Conservation (phyloP, 2,888 invertebrate species). For the Eristalis arbustorum region DNA sequence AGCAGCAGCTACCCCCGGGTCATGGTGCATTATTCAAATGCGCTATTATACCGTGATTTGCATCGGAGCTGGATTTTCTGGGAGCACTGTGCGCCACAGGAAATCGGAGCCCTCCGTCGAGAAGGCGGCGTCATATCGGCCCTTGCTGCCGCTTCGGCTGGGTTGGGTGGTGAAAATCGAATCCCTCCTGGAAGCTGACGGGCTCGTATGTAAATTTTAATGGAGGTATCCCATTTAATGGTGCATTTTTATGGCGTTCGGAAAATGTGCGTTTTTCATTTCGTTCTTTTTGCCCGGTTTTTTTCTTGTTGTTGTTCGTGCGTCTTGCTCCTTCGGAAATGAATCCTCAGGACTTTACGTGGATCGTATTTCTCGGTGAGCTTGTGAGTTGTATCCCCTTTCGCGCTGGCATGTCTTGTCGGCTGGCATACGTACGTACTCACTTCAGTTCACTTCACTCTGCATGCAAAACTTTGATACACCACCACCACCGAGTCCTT, state of each 20-base stretch:
- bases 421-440: not conserved
- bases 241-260: constrained; percentile 38
- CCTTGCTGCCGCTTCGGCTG: not conserved
- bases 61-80: constrained; percentile 54
- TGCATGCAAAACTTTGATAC: constrained; percentile 60
- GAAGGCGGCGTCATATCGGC: constrained; percentile 5
- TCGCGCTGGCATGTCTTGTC: constrained; percentile 23
- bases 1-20: not conserved
- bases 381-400: constrained; percentile 11
- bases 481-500: constrained; percentile 13
- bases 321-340: constrained; percentile 18
- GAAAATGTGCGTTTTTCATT: constrained; percentile 33
- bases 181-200: not conserved
- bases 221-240: constrained; percentile 55
- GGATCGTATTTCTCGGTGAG: constrained; percentile 41
- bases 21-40: constrained; percentile 61
- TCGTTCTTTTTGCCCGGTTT: not conserved
- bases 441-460: constrained; percentile 7
- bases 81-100: constrained; percentile 33
- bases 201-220: constrained; percentile 54
- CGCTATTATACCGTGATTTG: constrained; percentile 50
- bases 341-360: constrained; percentile 39
- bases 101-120: constrained; percentile 41
- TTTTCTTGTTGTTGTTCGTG: too few species aligned
- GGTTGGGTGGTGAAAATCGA: constrained; percentile 19